Base-by-base conservation (phyloP, 2,888 invertebrate species). In the Andrena dorsata region DNA sequence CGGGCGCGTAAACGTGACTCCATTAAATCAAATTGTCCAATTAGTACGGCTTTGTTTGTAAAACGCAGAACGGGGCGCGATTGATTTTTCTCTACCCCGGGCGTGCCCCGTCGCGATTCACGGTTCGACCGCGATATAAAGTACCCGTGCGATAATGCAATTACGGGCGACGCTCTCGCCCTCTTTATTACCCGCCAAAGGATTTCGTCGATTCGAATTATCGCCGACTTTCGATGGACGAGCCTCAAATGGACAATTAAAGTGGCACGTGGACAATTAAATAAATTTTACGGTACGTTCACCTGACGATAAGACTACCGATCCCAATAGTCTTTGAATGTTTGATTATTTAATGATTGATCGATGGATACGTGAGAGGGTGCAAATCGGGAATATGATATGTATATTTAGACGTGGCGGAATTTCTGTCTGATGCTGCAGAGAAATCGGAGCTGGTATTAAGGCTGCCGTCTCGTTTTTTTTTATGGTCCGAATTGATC, bases 21-120 rank as follows among this genome's bases (percentile, higher is more conserved):
- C 66, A 79, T 86, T 77, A 77, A 86, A 86, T 86, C 82, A 82
- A 86, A 86, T 80, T 82, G 76, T 87, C 82, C 85, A 86, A 86
- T 86, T 86, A 84, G 75, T 56, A 64, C 66, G 58, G 65, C 76
- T 80, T 68, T 74, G 73, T 87, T 85, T 80, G 76, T 74, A 78
- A 82, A 80, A 80, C 64, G 60, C 30, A 28, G 56, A 60, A 72
- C 71, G 26, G 32, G 58, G 28, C 2, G 23, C 74, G 77, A 76
- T 80, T 78, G 73, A 82, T 86, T 84, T 84, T 35, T 49, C 65
- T 69, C 13, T 16, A 41, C 16, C 41, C 16, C 10, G 30, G 58
- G 51, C 35, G 13, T 10, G 58, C 41, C 16, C 32, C 47, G 65
- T 56, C 61, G 69, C 65, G 74, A 75, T 70, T 73, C 81, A 47